Conservation (phyloP, 2,797 vertebrate species). For the Eurystomus glaucurus region DNA sequence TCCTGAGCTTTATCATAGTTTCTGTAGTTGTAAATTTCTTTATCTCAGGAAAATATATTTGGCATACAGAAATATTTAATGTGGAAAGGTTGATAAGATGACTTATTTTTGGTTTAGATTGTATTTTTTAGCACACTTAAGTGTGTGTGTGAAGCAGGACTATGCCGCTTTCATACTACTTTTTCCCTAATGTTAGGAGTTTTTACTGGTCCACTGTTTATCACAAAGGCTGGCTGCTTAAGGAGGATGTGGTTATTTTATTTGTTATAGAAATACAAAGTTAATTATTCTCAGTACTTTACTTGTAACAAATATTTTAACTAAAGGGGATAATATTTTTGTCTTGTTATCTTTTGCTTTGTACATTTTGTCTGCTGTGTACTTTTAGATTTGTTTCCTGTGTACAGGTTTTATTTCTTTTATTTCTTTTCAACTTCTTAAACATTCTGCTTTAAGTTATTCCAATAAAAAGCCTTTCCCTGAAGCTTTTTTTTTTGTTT, state of each 20-base stretch:
- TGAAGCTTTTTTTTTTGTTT: not conserved
- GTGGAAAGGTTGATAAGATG: not conserved
- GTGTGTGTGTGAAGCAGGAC: not conserved
- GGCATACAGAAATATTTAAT: not conserved
- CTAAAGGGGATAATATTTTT: not conserved
- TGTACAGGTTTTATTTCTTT: not conserved
- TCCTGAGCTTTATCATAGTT: not conserved
- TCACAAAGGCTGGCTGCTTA: not conserved
- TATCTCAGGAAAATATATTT: not conserved
- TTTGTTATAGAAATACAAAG: not conserved
- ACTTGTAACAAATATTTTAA: not conserved
- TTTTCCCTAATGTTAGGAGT: not conserved
- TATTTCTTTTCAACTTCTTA: not conserved
- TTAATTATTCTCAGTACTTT: not conserved
- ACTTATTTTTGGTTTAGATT: not conserved
- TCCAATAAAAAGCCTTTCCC: not conserved
- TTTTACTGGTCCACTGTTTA: not conserved
- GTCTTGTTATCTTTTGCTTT: not conserved
- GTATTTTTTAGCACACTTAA: not conserved
- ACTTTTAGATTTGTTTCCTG: not conserved
- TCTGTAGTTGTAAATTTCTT: not conserved
- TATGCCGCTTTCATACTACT: not conserved
- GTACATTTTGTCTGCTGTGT: not conserved
- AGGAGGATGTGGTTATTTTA: not conserved
- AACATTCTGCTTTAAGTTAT: not conserved